Conservation (phyloP, 92 coral and sea anemone genomes). For the Pocillopora grandis region DNA sequence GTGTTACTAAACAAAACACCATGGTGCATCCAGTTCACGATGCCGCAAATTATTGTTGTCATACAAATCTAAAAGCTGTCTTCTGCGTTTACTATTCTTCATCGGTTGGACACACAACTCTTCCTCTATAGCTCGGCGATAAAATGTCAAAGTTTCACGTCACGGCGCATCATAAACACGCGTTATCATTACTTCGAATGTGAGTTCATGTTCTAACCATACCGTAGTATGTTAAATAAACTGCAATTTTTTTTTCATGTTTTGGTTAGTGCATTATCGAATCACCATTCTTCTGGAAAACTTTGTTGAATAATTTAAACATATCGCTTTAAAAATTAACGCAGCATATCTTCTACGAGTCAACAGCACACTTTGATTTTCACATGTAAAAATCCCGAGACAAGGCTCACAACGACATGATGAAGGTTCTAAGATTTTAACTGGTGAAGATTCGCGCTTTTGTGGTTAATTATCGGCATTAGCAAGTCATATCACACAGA, state of each 20-base stretch:
- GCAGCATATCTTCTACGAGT: background rate
- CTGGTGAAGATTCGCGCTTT: background rate
- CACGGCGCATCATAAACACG: too few species aligned
- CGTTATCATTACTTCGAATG: too few species aligned
- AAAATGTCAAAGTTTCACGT: too few species aligned
- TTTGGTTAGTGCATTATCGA: background rate
- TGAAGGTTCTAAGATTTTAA: background rate
- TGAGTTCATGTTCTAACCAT: too few species aligned
- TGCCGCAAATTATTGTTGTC: too few species aligned
- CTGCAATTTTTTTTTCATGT: background rate
- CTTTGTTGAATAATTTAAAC: constrained; percentile 1
- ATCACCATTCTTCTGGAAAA: background rate
- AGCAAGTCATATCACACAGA: background rate
- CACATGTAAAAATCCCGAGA: background rate
- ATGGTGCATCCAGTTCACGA: too few species aligned
- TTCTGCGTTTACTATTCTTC: too few species aligned
- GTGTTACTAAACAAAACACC: too few species aligned
- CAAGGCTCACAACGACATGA: background rate
- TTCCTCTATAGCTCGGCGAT: too few species aligned
- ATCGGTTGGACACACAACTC: too few species aligned
- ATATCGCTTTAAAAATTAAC: background rate
- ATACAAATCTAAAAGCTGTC: too few species aligned
- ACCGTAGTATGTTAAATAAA: too few species aligned
- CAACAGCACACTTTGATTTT: background rate
- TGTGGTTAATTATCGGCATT: background rate